Percentiles rank a stretch among this genome's conserved stretches.
phyloP scores from a whole-genome alignment of 2,797 vertebrate genomes.

The Danio kyathit region DNA sequence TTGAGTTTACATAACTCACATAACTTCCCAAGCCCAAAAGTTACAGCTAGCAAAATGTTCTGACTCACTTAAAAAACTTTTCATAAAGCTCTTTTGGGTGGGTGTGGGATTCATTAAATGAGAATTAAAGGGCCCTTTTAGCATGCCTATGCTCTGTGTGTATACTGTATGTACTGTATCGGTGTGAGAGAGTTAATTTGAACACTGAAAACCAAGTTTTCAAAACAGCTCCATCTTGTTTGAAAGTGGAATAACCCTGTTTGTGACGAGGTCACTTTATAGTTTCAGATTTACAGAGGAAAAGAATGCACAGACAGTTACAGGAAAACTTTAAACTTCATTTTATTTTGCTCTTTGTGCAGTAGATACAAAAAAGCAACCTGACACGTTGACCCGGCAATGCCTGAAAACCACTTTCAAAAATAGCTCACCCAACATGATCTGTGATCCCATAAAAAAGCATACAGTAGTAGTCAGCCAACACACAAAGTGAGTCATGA shows the following conservation, averaged over 20 bases:
- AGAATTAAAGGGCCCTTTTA: slow-evolving; percentile 66
- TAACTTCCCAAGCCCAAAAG: slow-evolving; percentile 20
- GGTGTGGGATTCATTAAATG: slow-evolving; percentile 64
- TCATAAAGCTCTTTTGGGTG: slow-evolving; percentile 46
- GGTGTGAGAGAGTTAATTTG: background rate
- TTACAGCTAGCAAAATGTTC: background rate
- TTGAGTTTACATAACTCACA: slow-evolving; percentile 1
- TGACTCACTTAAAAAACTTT: slow-evolving; percentile 49
- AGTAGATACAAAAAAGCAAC: background rate
- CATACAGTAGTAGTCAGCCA: slow-evolving; percentile 43
- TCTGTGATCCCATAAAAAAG: slow-evolving; percentile 25
- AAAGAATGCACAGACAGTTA: background rate
- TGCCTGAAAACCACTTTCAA: slow-evolving; percentile 21
- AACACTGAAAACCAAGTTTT: background rate
- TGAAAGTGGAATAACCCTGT: background rate
- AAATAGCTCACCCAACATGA: slow-evolving; percentile 22
- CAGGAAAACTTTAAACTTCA: too few species aligned
- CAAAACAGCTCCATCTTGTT: slow-evolving; percentile 2
- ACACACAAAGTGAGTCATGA: slow-evolving; percentile 51
- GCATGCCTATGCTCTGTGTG: slow-evolving; percentile 31
- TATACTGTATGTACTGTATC: background rate
- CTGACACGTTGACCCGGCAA: slow-evolving; percentile 8
- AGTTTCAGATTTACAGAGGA: slow-evolving; percentile 3
- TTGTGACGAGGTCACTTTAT: background rate
- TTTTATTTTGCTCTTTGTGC: background rate